A percentile compares a stretch with the other conserved stretches of the same genome.
phyloP scores from a whole-genome alignment of 2,113 vertebrate genomes.

The Callochromis pleurospilus region DNA sequence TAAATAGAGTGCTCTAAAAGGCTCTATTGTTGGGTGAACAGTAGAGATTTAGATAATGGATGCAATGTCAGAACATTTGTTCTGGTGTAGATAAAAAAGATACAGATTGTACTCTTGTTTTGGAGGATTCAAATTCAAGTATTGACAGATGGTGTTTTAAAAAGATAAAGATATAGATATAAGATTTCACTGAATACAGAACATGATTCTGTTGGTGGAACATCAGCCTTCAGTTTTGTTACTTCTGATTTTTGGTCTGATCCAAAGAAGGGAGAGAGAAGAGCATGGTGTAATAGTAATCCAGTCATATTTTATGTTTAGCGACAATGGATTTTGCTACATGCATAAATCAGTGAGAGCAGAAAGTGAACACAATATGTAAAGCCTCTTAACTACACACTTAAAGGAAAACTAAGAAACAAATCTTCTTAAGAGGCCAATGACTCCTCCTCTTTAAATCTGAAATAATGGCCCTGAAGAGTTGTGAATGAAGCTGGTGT shows the following conservation, averaged over 20 bases:
- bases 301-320: background rate
- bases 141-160: conserved; percentile 21
- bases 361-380: background rate
- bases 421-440: background rate
- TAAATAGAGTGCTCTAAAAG: conserved; percentile 39
- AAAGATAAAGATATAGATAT: background rate
- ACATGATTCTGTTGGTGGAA: conserved; percentile 2
- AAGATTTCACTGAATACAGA: background rate
- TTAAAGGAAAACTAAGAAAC: background rate
- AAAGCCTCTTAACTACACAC: background rate
- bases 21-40: conserved; percentile 34
- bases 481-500: conserved; percentile 23
- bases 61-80: conserved; percentile 30
- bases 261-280: conserved; percentile 1
- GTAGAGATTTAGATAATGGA: conserved; percentile 27
- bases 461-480: conserved; percentile 14
- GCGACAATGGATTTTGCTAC: background rate
- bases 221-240: background rate
- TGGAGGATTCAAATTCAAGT: conserved; percentile 1
- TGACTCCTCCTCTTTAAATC: background rate
- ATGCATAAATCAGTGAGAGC: background rate
- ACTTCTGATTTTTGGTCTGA: conserved; percentile 17
- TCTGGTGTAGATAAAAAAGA: conserved; percentile 44
- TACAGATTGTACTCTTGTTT: conserved; percentile 38
- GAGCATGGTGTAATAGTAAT: background rate